phyloP scores from a whole-genome alignment of 2,113 vertebrate genomes.

The Zapus hudsonius region DNA sequence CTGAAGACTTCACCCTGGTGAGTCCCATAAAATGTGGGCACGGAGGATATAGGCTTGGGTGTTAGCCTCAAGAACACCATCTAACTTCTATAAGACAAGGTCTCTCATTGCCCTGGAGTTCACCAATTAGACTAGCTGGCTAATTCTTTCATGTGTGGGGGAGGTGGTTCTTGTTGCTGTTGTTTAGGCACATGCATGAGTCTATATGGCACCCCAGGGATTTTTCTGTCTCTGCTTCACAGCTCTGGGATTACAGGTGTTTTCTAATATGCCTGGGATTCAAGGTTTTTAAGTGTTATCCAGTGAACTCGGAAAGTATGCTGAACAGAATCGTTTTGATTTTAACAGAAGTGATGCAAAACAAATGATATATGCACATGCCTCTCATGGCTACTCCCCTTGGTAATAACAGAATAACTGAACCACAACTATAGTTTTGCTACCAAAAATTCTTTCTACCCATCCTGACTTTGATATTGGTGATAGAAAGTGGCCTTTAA shows the following conservation, averaged over 20 bases:
- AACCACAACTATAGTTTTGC: background rate
- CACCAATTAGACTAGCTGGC: no score
- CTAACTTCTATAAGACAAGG: no score
- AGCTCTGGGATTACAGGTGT: no score
- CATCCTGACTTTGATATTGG: background rate
- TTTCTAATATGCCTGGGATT: no score
- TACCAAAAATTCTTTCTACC: background rate
- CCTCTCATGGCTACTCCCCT: background rate
- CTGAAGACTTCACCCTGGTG: conserved; percentile 10
- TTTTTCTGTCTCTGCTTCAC: no score
- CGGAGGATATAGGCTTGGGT: no score
- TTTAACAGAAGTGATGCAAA: background rate
- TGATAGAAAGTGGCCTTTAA: background rate
- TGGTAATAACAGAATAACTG: background rate
- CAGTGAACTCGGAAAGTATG: background rate
- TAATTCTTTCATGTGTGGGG: background rate
- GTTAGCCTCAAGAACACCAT: no score
- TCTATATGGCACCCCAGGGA: no score
- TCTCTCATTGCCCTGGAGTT: no score
- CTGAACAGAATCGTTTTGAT: background rate
- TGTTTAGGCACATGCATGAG: no score
- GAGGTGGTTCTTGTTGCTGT: no score
- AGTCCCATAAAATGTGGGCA: background rate
- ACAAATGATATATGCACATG: background rate
- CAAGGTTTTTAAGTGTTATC: background rate